Conservation (phyloP, 2,113 vertebrate genomes). For the Phoenicopterus ruber region DNA sequence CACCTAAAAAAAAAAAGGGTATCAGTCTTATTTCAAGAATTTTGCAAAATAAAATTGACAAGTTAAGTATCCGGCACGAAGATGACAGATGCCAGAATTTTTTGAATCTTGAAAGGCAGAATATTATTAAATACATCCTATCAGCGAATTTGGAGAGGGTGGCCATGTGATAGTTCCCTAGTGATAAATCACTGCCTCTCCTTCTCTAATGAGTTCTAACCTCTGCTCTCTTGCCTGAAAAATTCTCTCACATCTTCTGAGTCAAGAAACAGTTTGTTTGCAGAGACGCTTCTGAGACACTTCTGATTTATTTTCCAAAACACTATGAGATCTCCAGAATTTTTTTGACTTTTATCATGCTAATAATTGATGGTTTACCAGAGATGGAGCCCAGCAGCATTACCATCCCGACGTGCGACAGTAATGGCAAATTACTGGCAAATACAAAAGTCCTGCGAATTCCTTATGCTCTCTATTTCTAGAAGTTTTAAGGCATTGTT, state of each 20-base stretch:
- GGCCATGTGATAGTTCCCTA: not conserved
- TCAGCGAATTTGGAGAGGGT: not conserved
- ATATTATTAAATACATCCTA: not conserved
- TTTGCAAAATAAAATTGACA: not conserved
- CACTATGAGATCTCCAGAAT: not conserved
- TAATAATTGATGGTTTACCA: not conserved
- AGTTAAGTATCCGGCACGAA: not conserved
- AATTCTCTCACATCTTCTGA: not conserved
- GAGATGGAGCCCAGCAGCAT: not conserved
- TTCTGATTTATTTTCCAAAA: not conserved
- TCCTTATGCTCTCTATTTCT: not conserved
- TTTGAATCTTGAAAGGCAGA: not conserved
- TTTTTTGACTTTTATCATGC: not conserved
- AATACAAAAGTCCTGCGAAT: not conserved
- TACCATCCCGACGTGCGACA: not conserved
- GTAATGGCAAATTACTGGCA: not conserved
- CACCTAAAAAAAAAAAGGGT: not conserved
- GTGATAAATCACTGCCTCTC: not conserved
- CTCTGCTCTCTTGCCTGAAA: not conserved
- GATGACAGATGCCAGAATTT: not conserved
- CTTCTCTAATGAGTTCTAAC: not conserved
- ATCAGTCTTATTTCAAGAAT: not conserved
- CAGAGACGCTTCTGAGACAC: not conserved
- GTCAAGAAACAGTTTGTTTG: not conserved
- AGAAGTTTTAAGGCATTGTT: not conserved